Evolutionary conservation across 1,140 invertebrate species (phyloP).

Genomic region (Drosophila ohnishii): DNA sequence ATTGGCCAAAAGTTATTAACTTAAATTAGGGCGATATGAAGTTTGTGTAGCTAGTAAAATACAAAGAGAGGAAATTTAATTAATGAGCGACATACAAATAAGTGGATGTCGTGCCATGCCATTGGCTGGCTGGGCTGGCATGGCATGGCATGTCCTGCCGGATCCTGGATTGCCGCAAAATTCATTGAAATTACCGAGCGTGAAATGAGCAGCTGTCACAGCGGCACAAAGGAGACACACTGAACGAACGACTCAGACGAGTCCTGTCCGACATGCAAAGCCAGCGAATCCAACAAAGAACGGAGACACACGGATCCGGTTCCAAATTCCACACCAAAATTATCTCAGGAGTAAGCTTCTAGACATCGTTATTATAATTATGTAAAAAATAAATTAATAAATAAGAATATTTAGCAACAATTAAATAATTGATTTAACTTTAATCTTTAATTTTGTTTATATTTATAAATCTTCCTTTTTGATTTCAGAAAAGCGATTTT

Average conservation of each 20-base stretch:
- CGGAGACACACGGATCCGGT: constrained; percentile 7
- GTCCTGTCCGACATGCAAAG: constrained; percentile 39
- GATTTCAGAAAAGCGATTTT: neutral
- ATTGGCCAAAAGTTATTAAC: neutral
- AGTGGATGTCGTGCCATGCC: constrained; percentile 37
- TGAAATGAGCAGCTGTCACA: constrained; percentile 81
- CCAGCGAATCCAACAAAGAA: constrained; percentile 10
- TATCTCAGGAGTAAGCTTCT: neutral
- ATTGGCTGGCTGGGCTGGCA: constrained; percentile 43
- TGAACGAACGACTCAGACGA: constrained; percentile 37
- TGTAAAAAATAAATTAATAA: neutral
- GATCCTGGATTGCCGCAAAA: constrained; percentile 42
- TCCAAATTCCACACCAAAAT: constrained; percentile 4
- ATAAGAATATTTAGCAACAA: too few species aligned
- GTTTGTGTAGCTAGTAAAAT: neutral
- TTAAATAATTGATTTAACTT: neutral
- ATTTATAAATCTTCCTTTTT: too few species aligned
- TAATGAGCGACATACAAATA: constrained; percentile 66
- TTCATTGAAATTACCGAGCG: constrained; percentile 80
- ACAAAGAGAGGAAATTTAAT: constrained; percentile 57
- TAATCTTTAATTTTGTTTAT: neutral
- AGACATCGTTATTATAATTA: neutral
- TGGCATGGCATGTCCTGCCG: constrained; percentile 25
- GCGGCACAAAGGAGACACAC: constrained; percentile 63
- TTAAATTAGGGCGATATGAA: neutral